Evolutionary conservation across 2,797 vertebrate genomes (phyloP).

Genomic region (Trachurus trachurus): DNA sequence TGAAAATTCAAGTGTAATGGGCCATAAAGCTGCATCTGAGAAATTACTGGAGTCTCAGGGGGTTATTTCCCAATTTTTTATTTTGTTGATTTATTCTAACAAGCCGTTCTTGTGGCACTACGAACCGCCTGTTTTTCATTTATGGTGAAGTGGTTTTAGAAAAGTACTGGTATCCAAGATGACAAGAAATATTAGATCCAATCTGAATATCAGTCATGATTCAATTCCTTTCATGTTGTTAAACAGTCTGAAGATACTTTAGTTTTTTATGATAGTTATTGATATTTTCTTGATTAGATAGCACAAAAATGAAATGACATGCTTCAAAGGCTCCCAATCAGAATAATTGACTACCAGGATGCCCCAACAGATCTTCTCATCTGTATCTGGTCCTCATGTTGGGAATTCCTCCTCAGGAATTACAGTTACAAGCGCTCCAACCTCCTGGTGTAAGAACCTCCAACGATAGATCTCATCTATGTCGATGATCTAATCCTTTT

Average conservation of each 20-base stretch:
- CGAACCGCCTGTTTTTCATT: neutral
- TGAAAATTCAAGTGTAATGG: neutral
- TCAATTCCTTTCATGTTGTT: too few relatives aligned
- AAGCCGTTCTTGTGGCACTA: neutral
- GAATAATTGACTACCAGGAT: too few relatives aligned
- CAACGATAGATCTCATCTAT: neutral
- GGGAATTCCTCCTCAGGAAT: neutral
- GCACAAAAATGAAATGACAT: neutral
- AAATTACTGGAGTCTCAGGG: neutral
- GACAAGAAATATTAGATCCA: neutral
- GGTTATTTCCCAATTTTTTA: neutral
- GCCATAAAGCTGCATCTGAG: slow-evolving; percentile 17
- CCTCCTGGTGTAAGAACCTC: neutral
- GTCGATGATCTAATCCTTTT: neutral
- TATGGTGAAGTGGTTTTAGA: neutral
- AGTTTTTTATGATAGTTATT: neutral
- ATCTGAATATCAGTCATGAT: neutral
- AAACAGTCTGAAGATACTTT: too few relatives aligned
- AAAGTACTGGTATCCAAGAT: neutral
- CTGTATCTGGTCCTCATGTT: neutral
- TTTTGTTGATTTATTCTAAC: neutral
- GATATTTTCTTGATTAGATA: neutral
- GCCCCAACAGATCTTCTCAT: too few relatives aligned
- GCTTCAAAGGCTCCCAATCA: too few relatives aligned
- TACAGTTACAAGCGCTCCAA: neutral